Percentiles rank a stretch among this genome's conserved stretches.
phyloP scores from a whole-genome alignment of 2,113 vertebrate species.

The Campylomormyrus tamandua region DNA sequence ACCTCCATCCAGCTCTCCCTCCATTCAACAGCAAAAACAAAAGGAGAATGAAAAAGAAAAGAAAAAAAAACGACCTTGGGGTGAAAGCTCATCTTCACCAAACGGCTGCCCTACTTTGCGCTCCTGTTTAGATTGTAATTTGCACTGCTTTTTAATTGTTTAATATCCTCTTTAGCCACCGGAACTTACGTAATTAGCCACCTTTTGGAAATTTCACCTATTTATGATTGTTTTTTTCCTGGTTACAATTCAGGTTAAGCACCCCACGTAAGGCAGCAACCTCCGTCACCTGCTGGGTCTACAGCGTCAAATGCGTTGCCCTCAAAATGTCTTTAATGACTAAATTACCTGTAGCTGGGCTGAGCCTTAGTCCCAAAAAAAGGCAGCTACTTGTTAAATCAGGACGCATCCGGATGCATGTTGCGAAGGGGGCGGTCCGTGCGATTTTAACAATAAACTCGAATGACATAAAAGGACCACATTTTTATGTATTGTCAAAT shows the following conservation, averaged over 20 bases:
- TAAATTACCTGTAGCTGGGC: neutral
- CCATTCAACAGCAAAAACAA: neutral
- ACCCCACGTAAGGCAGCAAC: neutral
- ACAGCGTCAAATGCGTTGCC: neutral
- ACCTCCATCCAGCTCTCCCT: neutral
- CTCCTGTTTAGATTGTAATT: neutral
- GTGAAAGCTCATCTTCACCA: neutral
- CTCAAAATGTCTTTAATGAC: slow-evolving; percentile 5
- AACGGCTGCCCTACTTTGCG: neutral
- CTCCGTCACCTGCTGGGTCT: neutral
- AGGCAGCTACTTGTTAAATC: neutral
- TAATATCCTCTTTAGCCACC: neutral
- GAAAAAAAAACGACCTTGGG: neutral
- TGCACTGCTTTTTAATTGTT: neutral
- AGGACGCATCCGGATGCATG: neutral
- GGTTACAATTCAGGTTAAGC: neutral
- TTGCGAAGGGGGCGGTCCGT: neutral
- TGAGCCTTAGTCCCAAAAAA: neutral
- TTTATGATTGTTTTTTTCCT: neutral
- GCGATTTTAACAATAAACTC: neutral
- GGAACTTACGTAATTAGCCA: neutral
- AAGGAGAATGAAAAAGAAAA: neutral
- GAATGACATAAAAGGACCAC: neutral
- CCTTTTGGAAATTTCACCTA: neutral
- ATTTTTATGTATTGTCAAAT: neutral